Evolutionary conservation across 2,888 invertebrate species (phyloP).

Genomic region (Aleiodes alternator): DNA sequence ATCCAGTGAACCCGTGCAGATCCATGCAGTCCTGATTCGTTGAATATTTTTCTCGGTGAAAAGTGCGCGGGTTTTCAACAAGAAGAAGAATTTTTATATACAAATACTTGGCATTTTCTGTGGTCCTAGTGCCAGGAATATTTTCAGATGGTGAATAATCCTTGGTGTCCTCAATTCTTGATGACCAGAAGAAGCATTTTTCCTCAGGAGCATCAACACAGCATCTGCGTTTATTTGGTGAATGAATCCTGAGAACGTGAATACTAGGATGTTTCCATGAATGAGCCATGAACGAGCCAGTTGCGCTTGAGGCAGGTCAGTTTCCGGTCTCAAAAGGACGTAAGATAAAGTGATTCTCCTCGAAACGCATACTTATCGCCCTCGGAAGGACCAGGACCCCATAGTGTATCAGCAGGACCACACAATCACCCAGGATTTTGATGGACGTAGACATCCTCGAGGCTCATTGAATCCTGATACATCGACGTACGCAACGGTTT

Average conservation of each 20-base stretch:
- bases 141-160: slow-evolving; percentile 57
- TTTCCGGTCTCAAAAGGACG: slow-evolving; percentile 43
- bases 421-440: slow-evolving; percentile 13
- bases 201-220: not conserved
- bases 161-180: not conserved
- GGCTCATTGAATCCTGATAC: slow-evolving; percentile 59
- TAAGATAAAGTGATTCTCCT: slow-evolving; percentile 55
- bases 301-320: slow-evolving; percentile 49
- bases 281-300: not conserved
- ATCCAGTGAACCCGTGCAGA: slow-evolving; percentile 42
- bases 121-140: slow-evolving; percentile 58
- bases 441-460: not conserved
- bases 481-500: slow-evolving; percentile 60
- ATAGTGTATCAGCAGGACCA: slow-evolving; percentile 53
- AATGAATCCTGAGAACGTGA: not conserved
- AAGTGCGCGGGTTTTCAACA: slow-evolving; percentile 26
- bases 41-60: slow-evolving; percentile 58
- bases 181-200: not conserved
- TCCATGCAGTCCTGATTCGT: slow-evolving; percentile 61
- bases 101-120: slow-evolving; percentile 52
- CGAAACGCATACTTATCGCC: slow-evolving; percentile 62
- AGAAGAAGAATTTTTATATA: slow-evolving; percentile 14
- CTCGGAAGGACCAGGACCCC: slow-evolving; percentile 58
- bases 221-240: not conserved
- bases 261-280: no score